A percentile compares a stretch with the other conserved stretches of the same genome.
Evolutionary conservation across 2,113 vertebrate species (phyloP).

Genomic region (Chamaea fasciata): DNA sequence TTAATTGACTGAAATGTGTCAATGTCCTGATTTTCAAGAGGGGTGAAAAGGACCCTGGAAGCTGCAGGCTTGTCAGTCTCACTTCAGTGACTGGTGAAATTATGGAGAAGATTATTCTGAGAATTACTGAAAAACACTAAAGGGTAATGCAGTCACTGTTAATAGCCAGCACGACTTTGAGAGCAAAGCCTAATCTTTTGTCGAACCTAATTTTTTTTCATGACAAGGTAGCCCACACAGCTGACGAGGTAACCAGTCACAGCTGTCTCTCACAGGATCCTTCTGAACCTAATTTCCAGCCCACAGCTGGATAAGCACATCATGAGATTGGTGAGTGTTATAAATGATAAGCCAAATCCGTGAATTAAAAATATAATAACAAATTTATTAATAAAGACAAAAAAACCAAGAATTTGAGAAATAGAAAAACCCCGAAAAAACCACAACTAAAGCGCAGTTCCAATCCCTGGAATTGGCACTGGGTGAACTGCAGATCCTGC

Average conservation of each 20-base stretch:
- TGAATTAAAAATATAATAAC: too few relatives aligned
- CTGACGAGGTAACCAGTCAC: too few relatives aligned
- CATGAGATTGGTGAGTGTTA: neutral
- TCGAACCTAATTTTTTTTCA: neutral
- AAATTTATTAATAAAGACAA: too few relatives aligned
- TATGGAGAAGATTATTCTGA: neutral
- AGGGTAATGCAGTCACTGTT: neutral
- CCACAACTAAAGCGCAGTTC: too few relatives aligned
- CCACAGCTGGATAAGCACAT: neutral
- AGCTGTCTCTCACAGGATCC: neutral
- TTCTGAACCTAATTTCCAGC: neutral
- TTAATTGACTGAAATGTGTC: neutral
- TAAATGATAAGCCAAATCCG: too few relatives aligned
- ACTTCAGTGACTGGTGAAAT: neutral
- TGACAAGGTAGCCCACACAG: neutral
- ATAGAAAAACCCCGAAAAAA: too few relatives aligned
- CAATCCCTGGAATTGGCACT: too few relatives aligned
- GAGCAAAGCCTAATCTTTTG: neutral
- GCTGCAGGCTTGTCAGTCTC: neutral
- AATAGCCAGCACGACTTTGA: rapidly evolving
- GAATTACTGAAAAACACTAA: neutral
- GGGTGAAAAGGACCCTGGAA: neutral
- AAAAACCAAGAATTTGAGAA: too few relatives aligned
- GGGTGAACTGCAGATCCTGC: too few relatives aligned
- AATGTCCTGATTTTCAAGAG: neutral